These are phyloP conservation scores for Julus scandinavius DNA, from an alignment of 2,888 invertebrate genomes.

Conservation along the genomic window DNA sequence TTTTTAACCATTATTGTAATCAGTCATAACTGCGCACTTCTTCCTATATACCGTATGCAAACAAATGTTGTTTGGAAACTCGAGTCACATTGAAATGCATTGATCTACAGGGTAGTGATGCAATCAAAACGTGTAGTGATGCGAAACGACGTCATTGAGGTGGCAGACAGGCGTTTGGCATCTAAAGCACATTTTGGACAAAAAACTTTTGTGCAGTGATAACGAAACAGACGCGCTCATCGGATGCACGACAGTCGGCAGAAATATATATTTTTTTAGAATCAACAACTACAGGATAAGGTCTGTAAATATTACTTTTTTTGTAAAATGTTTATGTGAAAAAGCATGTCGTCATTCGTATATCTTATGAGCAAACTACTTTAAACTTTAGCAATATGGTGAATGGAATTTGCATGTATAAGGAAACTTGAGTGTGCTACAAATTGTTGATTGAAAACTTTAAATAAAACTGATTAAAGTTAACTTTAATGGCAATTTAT, in stretches of 20 bases:
- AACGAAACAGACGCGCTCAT: neutral
- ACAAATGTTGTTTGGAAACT: conserved; percentile 7
- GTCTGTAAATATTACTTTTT: neutral
- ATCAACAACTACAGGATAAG: neutral
- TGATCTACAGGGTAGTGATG: neutral
- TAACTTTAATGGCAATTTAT: neutral
- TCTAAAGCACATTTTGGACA: neutral
- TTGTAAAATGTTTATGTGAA: neutral
- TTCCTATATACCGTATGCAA: neutral
- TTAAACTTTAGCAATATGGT: neutral
- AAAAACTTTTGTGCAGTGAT: conserved; percentile 29
- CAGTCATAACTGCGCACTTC: conserved; percentile 22
- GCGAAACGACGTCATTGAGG: neutral
- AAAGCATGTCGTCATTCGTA: neutral
- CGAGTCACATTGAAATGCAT: neutral
- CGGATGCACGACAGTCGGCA: neutral
- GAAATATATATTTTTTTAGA: neutral
- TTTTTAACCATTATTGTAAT: neutral
- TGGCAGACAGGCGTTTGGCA: neutral
- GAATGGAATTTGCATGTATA: neutral
- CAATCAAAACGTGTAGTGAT: conserved; percentile 23
- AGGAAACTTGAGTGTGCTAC: too few species aligned
- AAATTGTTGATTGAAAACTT: too few species aligned
- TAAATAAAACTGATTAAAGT: too few species aligned
- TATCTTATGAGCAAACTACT: neutral